Evolutionary conservation across 2,113 vertebrate genomes (phyloP).

Genomic region (Saccopteryx bilineata): DNA sequence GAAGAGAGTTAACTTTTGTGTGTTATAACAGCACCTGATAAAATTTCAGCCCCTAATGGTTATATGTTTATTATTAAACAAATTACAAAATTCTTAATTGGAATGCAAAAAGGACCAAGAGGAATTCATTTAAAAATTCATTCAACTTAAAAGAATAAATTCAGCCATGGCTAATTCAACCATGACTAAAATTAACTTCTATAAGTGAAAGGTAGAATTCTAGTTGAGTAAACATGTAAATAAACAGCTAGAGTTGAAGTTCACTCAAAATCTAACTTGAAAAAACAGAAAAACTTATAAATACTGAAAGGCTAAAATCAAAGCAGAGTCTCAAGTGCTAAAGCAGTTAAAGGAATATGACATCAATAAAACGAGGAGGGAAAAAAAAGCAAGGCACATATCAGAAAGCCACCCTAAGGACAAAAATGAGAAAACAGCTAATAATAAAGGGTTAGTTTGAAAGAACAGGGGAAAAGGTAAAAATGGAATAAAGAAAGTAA

Average conservation of each 20-base stretch:
- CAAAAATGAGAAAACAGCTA: neutral
- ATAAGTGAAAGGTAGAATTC: conserved; percentile 12
- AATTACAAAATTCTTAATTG: conserved; percentile 49
- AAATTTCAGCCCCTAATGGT: neutral
- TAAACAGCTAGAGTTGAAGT: conserved; percentile 28
- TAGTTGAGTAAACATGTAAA: neutral
- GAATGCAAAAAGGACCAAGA: conserved; percentile 42
- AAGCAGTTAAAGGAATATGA: neutral
- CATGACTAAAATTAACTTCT: conserved; percentile 61
- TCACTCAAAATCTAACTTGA: conserved; percentile 36
- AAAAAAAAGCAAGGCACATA: conserved; percentile 35
- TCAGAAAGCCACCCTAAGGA: conserved; percentile 12
- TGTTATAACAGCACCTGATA: neutral
- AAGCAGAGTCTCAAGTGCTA: conserved; percentile 19
- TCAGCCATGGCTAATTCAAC: neutral
- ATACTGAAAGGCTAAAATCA: conserved; percentile 55
- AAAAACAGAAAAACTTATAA: conserved; percentile 49
- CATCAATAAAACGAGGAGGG: conserved; percentile 25
- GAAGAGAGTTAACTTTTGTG: neutral
- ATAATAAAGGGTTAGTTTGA: conserved; percentile 1
- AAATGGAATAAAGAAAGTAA: conserved; percentile 20
- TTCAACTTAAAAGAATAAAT: conserved; percentile 42
- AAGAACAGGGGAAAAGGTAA: neutral
- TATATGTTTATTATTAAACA: conserved; percentile 31
- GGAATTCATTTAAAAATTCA: conserved; percentile 58